These are phyloP conservation scores for Philotrypesis tridentata DNA, from an alignment of 1,140 invertebrate genomes.

Conservation along the genomic window DNA sequence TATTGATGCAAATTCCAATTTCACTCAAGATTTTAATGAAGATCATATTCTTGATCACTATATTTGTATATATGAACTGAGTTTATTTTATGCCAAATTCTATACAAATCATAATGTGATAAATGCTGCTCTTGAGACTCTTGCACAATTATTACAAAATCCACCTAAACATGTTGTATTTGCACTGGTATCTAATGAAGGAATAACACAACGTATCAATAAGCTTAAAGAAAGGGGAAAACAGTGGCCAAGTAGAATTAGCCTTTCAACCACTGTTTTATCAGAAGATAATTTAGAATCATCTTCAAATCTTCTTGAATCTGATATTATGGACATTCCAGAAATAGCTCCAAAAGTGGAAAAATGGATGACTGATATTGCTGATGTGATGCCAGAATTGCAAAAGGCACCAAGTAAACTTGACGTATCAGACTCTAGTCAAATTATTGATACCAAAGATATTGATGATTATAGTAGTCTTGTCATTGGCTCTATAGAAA, in stretches of 20 bases:
- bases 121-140: slow-evolving; percentile 86
- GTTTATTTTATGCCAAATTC: slow-evolving; percentile 80
- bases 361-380: slow-evolving; percentile 61
- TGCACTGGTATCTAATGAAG: slow-evolving; percentile 76
- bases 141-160: slow-evolving; percentile 82
- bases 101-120: slow-evolving; percentile 89
- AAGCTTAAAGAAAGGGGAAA: slow-evolving; percentile 57
- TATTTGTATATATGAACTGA: slow-evolving; percentile 87
- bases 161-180: slow-evolving; percentile 77
- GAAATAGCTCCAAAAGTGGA: slow-evolving; percentile 62
- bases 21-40: slow-evolving; percentile 53
- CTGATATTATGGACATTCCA: slow-evolving; percentile 66
- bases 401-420: slow-evolving; percentile 47
- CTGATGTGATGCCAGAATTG: slow-evolving; percentile 33
- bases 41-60: slow-evolving; percentile 65
- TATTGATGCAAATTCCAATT: slow-evolving; percentile 58
- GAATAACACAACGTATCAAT: slow-evolving; percentile 72
- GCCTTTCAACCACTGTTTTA: slow-evolving; percentile 67
- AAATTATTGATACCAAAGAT: slow-evolving; percentile 58
- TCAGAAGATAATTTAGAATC: slow-evolving; percentile 69
- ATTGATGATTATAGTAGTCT: slow-evolving; percentile 60
- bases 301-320: slow-evolving; percentile 63
- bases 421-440: slow-evolving; percentile 47
- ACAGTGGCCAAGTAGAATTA: slow-evolving; percentile 63
- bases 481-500: slow-evolving; percentile 58